Base-by-base conservation (phyloP, 2,113 vertebrate species). In the Python bivittatus region DNA sequence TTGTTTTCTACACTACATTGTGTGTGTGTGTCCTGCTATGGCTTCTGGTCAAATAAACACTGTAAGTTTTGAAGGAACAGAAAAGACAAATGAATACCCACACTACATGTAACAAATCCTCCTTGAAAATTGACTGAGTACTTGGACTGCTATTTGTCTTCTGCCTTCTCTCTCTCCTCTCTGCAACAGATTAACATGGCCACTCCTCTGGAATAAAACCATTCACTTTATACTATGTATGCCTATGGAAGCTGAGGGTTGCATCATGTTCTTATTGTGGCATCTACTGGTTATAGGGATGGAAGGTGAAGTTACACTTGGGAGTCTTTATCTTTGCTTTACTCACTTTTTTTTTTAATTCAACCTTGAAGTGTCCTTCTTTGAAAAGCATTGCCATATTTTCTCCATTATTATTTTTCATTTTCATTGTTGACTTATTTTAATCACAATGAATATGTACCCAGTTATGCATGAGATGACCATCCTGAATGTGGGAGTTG, bases 321-420 rank as follows among this genome's bases (percentile, higher is more conserved):
- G 56, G 91, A 92, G 54, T 84, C 42, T 92, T 92, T 85, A 85
- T 60, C 44, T 25, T 85, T 61, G 79, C 83, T 86, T 91, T 83
- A 88, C 83, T 92, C 86, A 88, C 54, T 83, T 92, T 52, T 33
- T 61, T 90, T 61, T 61, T 64, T 38, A 10, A 58, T 27, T 88
- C 56, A 42, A 33, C 2, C 33, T 84, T 85, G 58, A 91, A 85
- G 60, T 57, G 60, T 60, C 0, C 54, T 54, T 42, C 13, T 84
- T 68, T 52, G 27, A 68, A 87, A 72, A 91, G 17, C 85, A 88
- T 29, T 57, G 61, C 33, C 86, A 15, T 17, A 9, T 88, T 91
- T 56, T 38, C n/a, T 56, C 29, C 38, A 44, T 79, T 53, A 27
- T 42, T 8, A n/a, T 52, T 38, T n/a, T 72, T 53, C 60, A 56